Evolutionary conservation across 2,113 vertebrate genomes (phyloP), one percentile per base, ranked within the genome.

Genomic region (Corydoras maculifer): DNA sequence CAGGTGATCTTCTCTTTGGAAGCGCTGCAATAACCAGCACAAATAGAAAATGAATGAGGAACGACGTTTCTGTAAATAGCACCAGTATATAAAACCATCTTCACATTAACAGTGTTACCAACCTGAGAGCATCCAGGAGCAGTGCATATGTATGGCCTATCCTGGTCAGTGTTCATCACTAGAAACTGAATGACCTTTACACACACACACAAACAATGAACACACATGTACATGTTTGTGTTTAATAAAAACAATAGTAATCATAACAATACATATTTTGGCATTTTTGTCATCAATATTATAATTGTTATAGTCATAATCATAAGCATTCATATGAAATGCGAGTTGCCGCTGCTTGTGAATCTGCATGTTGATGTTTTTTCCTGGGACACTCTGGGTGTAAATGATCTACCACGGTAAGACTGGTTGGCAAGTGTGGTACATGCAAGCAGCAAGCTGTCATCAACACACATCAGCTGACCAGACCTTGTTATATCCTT

Each of bases 91-190:
- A 2, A 8, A 8, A 43, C 35, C 35, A 4, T 43, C 35, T 43
- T 43, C 7, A 4, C 7, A 43, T 43, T 43, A 43, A 43, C 66
- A 64, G n/a, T 71, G 43, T 59, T 77, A 92, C 94, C 93, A 86
- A 99, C 96, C 94, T 98, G 95, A 78, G 92, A 94, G 90, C 96
- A 99, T 88, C 94, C 95, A 7, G 93, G 94, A 80, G 95, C 95
- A 86, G 88, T 90, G 91, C 95, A 98, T 83, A 93, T 86, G 87
- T 93, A 98, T 61, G 93, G 92, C 91, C 94, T 91, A 83, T 96
- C 94, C 92, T 94, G 94, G 90, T 96, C 94, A 90, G 94, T 90
- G 91, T 96, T 98, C 96, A 99, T 98, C 91, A 94, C 92, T 92
- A 90, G 89, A 83, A 92, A 91, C 85, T 92, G 90, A 92, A 92